phyloP scores from a whole-genome alignment of 2,797 vertebrate species.

The Darevskia mixta region DNA sequence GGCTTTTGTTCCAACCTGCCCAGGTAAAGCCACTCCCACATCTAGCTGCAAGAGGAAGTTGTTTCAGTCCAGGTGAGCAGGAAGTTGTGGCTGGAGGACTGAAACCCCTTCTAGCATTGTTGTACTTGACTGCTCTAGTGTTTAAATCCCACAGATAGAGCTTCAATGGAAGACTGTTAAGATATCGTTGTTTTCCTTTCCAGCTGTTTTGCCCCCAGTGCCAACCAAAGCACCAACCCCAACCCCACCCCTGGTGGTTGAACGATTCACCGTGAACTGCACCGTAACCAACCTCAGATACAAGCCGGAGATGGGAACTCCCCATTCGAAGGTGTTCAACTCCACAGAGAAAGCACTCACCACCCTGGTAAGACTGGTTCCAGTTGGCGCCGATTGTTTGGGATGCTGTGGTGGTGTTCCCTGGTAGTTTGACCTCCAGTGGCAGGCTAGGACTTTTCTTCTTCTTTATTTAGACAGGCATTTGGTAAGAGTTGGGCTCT shows the following conservation, averaged over 20 bases:
- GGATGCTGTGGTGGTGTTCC: conserved; percentile 13
- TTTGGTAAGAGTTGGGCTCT: too few species aligned
- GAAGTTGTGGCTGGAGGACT: too few species aligned
- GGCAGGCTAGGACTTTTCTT: too few species aligned
- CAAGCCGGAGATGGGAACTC: conserved; percentile 3
- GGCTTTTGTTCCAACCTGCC: too few species aligned
- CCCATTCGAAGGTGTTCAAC: conserved; percentile 11
- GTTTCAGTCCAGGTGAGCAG: too few species aligned
- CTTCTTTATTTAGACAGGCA: background rate
- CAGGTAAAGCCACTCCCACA: too few species aligned
- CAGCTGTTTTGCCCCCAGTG: too few species aligned
- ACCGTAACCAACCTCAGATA: conserved; percentile 46
- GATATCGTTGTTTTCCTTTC: background rate
- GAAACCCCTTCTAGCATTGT: too few species aligned
- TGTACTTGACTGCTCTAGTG: too few species aligned
- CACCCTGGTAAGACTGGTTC: conserved; percentile 10
- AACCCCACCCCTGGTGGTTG: background rate
- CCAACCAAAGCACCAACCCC: background rate
- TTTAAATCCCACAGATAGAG: too few species aligned
- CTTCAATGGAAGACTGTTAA: background rate
- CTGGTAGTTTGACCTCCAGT: too few species aligned
- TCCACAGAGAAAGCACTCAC: background rate
- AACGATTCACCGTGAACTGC: conserved; percentile 34
- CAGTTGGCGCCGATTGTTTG: fast-evolving
- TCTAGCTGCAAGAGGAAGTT: too few species aligned